These are phyloP conservation scores for Lycodopsis pacificus DNA, from an alignment of 2,797 vertebrate species.

Conservation along the genomic window DNA sequence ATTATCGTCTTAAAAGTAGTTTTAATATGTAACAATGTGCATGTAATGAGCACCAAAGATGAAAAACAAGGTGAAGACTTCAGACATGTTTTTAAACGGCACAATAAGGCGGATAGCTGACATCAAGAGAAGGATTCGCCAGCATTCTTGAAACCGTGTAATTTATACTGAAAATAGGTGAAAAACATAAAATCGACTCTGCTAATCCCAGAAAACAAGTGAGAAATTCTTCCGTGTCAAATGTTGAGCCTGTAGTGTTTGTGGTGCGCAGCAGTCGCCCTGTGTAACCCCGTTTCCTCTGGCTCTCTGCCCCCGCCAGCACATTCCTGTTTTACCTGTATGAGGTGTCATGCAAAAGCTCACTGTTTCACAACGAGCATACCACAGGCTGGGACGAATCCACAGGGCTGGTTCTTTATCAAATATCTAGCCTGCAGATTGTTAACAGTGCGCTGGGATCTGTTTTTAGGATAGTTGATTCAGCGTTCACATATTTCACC, in stretches of 20 bases:
- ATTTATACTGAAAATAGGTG: not conserved
- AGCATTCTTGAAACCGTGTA: not conserved
- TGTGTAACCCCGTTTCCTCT: constrained; percentile 66
- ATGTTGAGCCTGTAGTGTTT: constrained; percentile 22
- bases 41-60: not conserved
- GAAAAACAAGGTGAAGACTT: not conserved
- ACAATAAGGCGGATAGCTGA: not conserved
- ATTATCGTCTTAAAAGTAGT: not conserved
- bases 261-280: constrained; percentile 38
- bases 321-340: constrained; percentile 83
- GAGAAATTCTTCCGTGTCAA: not conserved
- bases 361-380: constrained; percentile 77
- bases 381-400: constrained; percentile 48
- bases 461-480: not conserved
- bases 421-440: constrained; percentile 13
- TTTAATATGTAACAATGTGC: no score
- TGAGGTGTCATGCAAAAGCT: constrained; percentile 71
- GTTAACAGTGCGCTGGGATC: not conserved
- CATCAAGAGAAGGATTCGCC: not conserved
- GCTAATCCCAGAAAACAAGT: not conserved
- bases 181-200: not conserved
- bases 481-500: not conserved
- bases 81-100: not conserved
- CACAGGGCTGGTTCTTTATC: constrained; percentile 23
- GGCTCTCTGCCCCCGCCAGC: constrained; percentile 69